Conservation (phyloP, 1,140 invertebrate species). For the Venustaconcha ellipsiformis region DNA sequence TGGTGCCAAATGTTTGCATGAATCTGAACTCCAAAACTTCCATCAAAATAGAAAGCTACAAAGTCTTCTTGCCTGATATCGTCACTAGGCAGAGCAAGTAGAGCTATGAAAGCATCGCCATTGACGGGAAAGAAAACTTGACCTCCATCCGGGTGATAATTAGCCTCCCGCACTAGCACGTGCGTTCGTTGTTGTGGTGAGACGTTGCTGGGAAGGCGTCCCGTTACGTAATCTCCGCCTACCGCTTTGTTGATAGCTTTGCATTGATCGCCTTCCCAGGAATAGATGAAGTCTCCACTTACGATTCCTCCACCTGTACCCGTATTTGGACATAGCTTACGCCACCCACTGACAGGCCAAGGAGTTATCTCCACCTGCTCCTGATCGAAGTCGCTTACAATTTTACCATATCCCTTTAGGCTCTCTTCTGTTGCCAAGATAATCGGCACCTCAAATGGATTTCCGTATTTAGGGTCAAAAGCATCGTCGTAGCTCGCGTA, state of each 20-base stretch:
- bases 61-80: constrained; percentile 34
- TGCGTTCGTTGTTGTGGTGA: constrained; percentile 28
- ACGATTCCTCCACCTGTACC: constrained; percentile 25
- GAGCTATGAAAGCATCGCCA: constrained; percentile 27
- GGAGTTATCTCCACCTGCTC: constrained; percentile 38
- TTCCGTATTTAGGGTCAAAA: constrained; percentile 31
- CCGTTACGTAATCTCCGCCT: constrained; percentile 31
- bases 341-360: constrained; percentile 36
- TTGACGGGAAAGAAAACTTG: constrained; percentile 38
- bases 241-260: constrained; percentile 33
- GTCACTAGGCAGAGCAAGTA: constrained; percentile 31
- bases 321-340: constrained; percentile 31
- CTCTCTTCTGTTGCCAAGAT: constrained; percentile 29
- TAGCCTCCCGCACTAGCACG: constrained; percentile 29
- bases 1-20: constrained; percentile 40
- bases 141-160: constrained; percentile 37
- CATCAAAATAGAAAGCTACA: constrained; percentile 40
- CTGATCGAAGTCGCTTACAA: constrained; percentile 34
- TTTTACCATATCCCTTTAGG: constrained; percentile 36
- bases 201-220: constrained; percentile 31
- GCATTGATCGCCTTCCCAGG: constrained; percentile 35
- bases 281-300: constrained; percentile 33
- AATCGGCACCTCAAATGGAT: constrained; percentile 31
- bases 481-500: constrained; percentile 34
- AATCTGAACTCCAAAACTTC: constrained; percentile 38